Percentiles rank a stretch among this genome's conserved stretches.
These are phyloP conservation scores for Halcyon badia DNA, from an alignment of 2,797 vertebrate genomes.

Conservation along the genomic window DNA sequence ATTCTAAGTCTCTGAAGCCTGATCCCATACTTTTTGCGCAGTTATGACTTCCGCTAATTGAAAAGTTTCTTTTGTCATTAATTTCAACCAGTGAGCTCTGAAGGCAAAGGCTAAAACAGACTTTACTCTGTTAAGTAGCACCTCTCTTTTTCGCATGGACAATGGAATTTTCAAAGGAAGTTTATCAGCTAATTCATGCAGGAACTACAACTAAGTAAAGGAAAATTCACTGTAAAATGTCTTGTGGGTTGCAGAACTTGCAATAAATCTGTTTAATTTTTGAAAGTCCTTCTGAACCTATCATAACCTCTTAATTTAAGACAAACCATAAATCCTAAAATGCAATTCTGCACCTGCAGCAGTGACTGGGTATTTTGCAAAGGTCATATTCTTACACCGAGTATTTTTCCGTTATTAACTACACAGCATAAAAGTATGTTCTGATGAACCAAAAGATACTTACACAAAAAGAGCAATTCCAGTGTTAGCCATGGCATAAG, in stretches of 20 bases:
- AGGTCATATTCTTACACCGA: not conserved
- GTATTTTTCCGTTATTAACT: not conserved
- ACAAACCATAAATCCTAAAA: not conserved
- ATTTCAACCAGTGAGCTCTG: not conserved
- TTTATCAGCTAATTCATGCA: not conserved
- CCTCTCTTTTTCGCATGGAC: not conserved
- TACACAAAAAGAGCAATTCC: conserved; percentile 98
- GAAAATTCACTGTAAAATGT: not conserved
- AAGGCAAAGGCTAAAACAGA: not conserved
- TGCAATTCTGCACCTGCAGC: not conserved
- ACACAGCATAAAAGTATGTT: not conserved
- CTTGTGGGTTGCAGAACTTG: not conserved
- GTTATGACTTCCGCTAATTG: not conserved
- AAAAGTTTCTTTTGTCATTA: not conserved
- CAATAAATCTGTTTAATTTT: not conserved
- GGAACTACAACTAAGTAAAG: not conserved
- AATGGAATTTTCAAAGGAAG: not conserved
- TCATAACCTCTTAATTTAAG: not conserved
- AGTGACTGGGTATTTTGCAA: not conserved
- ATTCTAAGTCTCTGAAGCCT: not conserved
- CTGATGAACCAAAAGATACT: conserved; percentile 80
- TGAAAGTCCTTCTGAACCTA: not conserved
- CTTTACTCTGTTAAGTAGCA: not conserved
- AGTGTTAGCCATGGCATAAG: conserved; percentile 99
- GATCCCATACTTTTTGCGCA: not conserved